Base-by-base conservation (phyloP, 2,113 vertebrate genomes). In the Lutjanus erythropterus region DNA sequence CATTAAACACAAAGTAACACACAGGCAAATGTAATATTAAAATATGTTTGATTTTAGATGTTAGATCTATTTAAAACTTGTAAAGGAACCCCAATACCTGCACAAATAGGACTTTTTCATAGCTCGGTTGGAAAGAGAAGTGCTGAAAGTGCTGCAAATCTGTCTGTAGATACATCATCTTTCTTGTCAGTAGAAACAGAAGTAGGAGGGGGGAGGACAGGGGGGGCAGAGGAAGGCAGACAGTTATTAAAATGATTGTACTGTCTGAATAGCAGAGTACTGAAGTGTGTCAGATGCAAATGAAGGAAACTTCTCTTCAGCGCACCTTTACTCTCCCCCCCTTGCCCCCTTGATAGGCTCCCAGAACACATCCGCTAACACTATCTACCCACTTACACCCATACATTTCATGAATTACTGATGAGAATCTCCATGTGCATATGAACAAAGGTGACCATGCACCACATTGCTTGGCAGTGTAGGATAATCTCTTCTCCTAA, bases 241-340 rank as follows among this genome's bases (percentile, higher is more conserved):
- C 85, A 90, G 89, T 94, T 92, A 90, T 93, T 92, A 89, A 92
- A 94, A 92, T 86, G 80, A 92, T 93, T 89, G 89, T 89, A 87
- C 83, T 79, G 78, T 87, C 89, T 92, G 88, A 91, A 91, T 90
- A 88, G 86, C 87, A 86, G 91, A 91, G 87, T 91, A 93, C 84
- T 93, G 86, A 94, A 94, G 92, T 94, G 94, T 94, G 91, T 89
- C 92, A 88, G 81, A 93, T 94, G 93, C 90, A 94, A 94, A 94
- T 94, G 79, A 89, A 91, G 90, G 88, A 92, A 91, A 90, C 86
- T 90, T 92, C 91, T 93, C 78, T 60, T 80, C 81, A 78, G 81
- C 5, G 79, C 88, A 87, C 86, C 84, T 93, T 91, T 88, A 71
- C 85, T 86, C 87, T 81, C 83, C 70, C 83, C 83, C 70, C 83